Base-by-base conservation (phyloP, 2,888 invertebrate genomes). In the Pachymerium ferrugineum region DNA sequence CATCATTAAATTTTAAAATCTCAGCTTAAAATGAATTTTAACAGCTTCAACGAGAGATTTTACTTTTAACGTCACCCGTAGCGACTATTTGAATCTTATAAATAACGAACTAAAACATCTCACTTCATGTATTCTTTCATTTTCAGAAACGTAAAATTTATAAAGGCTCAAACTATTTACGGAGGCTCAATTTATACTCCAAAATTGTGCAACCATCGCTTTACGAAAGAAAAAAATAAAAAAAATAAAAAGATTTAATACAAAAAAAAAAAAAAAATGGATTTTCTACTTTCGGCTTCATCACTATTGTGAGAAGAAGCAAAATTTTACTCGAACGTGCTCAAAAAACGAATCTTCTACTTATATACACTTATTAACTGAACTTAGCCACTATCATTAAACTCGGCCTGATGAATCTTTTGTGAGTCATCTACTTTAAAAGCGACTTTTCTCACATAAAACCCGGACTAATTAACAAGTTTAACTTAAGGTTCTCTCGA, bases 381-480 rank as follows among this genome's bases (percentile, higher is more conserved):
- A 16, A 54, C 54, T 1, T 8, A 54, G 22, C 25, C 54, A 25
- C 25, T 22, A 54, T 54, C 54, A 54, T 54, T 25, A 54, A 54
- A 22, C n/a, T n/a, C 19, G 54, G 22, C 6, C 28, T 4, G 54
- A 54, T 25, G 22, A 54, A 54, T 54, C 22, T 22, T 4, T 54
- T 54, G 54, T 6, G 25, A 54, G 25, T 54, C 54, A 54, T 54
- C 54, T 25, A 54, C 54, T 54, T 54, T 54, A 54, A 54, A 2
- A 47, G 19, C 1, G 19, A 14, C 25, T 54, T 54, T 54, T 54
- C 22, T 54, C 54, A 54, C 54, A 54, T 54, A 54, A n/a, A 54
- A 54, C 54, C 22, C 25, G 54, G 22, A 54, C 54, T 54, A 54
- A 54, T 54, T 54, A 54, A 54, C 54, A 54, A 54, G 47, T 47